A percentile compares a stretch with the other conserved stretches of the same genome.
phyloP scores from a whole-genome alignment of 2,888 invertebrate genomes.

The Mesoligia furuncula region DNA sequence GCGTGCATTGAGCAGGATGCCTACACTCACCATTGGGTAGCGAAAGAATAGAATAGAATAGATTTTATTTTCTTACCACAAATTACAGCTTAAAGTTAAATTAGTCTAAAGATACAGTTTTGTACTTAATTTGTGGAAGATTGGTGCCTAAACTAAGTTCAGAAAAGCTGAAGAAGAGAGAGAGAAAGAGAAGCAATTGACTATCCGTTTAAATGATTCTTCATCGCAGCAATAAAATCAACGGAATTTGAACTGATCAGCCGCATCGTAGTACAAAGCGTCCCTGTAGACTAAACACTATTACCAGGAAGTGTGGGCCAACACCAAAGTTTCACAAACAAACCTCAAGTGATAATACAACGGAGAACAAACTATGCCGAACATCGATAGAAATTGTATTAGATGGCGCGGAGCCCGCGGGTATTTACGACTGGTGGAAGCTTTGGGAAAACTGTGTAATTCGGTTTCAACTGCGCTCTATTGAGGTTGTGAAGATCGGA shows the following conservation, averaged over 20 bases:
- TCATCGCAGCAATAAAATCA: neutral
- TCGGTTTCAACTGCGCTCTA: slow-evolving; percentile 23
- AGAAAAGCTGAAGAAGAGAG: no score
- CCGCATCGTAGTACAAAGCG: neutral
- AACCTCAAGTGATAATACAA: slow-evolving; percentile 15
- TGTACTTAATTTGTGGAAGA: no score
- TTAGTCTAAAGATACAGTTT: no score
- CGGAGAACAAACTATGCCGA: slow-evolving; percentile 14
- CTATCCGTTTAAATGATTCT: neutral
- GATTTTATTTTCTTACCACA: no score
- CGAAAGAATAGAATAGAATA: no score
- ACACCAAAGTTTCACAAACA: slow-evolving; percentile 18
- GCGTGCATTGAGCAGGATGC: no score
- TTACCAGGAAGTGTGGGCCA: neutral
- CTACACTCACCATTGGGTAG: no score
- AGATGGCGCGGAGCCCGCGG: slow-evolving; percentile 24
- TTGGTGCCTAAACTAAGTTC: no score
- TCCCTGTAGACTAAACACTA: slow-evolving; percentile 37
- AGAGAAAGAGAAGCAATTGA: no score
- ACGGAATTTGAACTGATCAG: neutral
- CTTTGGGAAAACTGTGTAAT: slow-evolving; percentile 38
- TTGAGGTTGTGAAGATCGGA: slow-evolving; percentile 11
- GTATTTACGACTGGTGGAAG: slow-evolving; percentile 24
- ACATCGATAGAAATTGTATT: slow-evolving; percentile 51
- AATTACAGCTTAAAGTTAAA: no score